A percentile compares a stretch with the other conserved stretches of the same genome.
Evolutionary conservation across 2,113 vertebrate genomes (phyloP).

Genomic region (Panthera uncia): DNA sequence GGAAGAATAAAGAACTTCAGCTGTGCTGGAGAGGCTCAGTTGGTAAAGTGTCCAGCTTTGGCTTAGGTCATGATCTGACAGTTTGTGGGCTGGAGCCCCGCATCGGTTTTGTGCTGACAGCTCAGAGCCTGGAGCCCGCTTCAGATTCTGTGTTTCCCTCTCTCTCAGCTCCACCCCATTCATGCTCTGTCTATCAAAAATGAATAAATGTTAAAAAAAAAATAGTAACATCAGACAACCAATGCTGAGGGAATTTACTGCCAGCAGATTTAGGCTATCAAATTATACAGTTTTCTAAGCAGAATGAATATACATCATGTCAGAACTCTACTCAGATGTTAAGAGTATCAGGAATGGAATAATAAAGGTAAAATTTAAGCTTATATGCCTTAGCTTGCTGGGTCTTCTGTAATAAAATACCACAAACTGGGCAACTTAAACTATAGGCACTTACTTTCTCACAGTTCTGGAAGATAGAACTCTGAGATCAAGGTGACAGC

Average conservation of each 20-base stretch:
- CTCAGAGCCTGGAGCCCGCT: too few species aligned
- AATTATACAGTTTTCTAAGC: not conserved
- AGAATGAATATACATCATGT: not conserved
- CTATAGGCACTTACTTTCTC: not conserved
- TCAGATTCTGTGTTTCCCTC: too few species aligned
- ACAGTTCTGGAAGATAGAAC: not conserved
- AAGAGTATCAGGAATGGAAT: not conserved
- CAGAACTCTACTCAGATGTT: not conserved
- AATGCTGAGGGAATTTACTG: not conserved
- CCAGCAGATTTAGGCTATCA: not conserved
- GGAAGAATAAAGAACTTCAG: not conserved
- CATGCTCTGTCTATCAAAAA: too few species aligned
- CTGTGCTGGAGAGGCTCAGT: too few species aligned
- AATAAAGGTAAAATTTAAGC: not conserved
- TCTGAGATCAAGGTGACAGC: not conserved
- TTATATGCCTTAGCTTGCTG: not conserved
- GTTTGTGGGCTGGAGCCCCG: too few species aligned
- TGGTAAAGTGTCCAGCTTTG: too few species aligned
- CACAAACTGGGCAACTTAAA: not conserved
- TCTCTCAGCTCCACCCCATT: too few species aligned
- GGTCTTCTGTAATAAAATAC: not conserved
- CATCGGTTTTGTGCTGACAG: too few species aligned
- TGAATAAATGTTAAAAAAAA: too few species aligned
- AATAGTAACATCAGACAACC: not conserved
- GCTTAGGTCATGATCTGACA: too few species aligned